Percentiles rank a stretch among this genome's conserved stretches.
Evolutionary conservation across 1,140 invertebrate genomes (phyloP).

Genomic region (Aphelinus certus): DNA sequence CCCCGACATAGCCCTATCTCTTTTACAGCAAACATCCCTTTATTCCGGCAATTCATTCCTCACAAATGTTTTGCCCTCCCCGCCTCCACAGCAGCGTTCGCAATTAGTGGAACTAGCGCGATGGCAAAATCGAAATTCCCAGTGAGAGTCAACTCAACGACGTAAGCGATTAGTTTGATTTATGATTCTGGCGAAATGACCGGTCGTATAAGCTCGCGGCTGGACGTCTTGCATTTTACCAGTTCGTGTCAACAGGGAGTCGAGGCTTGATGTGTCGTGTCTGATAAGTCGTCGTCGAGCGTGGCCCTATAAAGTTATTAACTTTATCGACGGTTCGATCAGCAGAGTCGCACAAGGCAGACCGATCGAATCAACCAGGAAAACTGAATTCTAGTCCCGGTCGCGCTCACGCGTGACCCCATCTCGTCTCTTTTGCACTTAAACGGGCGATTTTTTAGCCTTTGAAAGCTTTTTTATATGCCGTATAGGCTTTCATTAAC

Average conservation of each 20-base stretch:
- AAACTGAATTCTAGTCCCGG: too few species aligned
- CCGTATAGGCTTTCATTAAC: too few species aligned
- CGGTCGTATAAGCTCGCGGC: not conserved
- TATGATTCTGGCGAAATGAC: slow-evolving; percentile 26
- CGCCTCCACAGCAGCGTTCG: not conserved
- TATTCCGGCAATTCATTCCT: not conserved
- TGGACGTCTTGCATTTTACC: too few species aligned
- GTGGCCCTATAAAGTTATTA: slow-evolving; percentile 55
- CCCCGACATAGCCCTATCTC: too few species aligned
- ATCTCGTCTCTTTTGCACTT: too few species aligned
- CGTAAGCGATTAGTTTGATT: slow-evolving; percentile 34
- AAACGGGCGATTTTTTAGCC: too few species aligned
- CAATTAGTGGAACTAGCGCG: slow-evolving; percentile 7
- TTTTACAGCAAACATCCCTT: too few species aligned
- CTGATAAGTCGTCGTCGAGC: slow-evolving; percentile 26
- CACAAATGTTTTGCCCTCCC: not conserved
- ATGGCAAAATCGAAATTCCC: not conserved
- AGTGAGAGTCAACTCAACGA: slow-evolving; percentile 19
- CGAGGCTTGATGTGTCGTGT: slow-evolving; percentile 24
- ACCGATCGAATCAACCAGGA: too few species aligned
- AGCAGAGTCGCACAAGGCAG: too few species aligned
- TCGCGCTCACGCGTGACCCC: too few species aligned
- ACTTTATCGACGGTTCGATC: slow-evolving; percentile 49
- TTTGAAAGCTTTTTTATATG: too few species aligned
- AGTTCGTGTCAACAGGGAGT: slow-evolving; percentile 10